Percentiles rank a stretch among this genome's conserved stretches.
Conservation (phyloP, 2,113 vertebrate genomes). For the Scomber scombrus region DNA sequence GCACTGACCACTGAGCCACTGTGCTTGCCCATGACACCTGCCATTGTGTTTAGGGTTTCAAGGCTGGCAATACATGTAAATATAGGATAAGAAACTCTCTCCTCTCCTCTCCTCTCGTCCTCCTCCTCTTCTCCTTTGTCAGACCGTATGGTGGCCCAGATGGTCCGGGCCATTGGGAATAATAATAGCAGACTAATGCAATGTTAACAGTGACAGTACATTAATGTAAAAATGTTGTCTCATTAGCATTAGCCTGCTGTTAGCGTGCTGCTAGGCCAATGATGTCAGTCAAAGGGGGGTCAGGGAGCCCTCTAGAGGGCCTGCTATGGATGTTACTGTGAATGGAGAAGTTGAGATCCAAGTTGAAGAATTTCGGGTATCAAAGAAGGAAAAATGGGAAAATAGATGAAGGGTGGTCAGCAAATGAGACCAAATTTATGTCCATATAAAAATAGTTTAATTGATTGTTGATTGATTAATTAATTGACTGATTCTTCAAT, state of each 20-base stretch:
- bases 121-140: conserved; percentile 31
- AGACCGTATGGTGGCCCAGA: conserved; percentile 77
- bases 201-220: conserved; percentile 79
- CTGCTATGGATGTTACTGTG: conserved; percentile 36
- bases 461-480: not conserved
- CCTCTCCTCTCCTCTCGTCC: conserved; percentile 10
- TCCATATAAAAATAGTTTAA: too few relatives aligned
- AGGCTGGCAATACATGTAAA: conserved; percentile 8
- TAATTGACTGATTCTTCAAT: conserved; percentile 42
- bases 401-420: not conserved
- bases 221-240: conserved; percentile 72
- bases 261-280: conserved; percentile 50
- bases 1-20: not conserved
- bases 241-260: conserved; percentile 79
- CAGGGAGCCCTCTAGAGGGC: conserved; percentile 29
- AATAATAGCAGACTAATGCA: conserved; percentile 74
- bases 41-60: not conserved
- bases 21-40: not conserved
- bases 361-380: conserved; percentile 29
- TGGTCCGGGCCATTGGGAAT: conserved; percentile 70
- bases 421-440: not conserved
- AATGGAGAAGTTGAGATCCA: conserved; percentile 50
- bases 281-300: conserved; percentile 33
- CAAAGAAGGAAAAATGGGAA: not conserved
- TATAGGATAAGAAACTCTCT: conserved; percentile 14